A percentile compares a stretch with the other conserved stretches of the same genome.
Evolutionary conservation across 2,888 invertebrate species (phyloP).

Genomic region (Junonia oenone): DNA sequence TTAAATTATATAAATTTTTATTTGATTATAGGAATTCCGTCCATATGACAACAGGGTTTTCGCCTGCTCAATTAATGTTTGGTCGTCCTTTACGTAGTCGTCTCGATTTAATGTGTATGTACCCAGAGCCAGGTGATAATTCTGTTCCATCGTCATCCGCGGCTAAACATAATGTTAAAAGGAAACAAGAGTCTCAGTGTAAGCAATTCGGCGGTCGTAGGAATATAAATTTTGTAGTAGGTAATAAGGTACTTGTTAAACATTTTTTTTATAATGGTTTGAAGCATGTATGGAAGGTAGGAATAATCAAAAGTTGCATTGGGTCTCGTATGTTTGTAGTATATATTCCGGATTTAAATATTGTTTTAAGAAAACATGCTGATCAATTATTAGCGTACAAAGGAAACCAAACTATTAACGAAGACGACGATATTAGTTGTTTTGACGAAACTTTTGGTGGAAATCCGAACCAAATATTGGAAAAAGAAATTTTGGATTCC

Average conservation of each 20-base stretch:
- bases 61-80: constrained; percentile 22
- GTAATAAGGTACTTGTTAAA: constrained; percentile 16
- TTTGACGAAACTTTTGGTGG: too few relatives aligned
- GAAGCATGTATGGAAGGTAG: neutral
- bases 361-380: too few relatives aligned
- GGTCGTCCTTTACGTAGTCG: constrained; percentile 20
- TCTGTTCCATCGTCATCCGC: neutral
- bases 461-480: too few relatives aligned
- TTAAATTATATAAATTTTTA: constrained; percentile 19
- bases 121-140: neutral
- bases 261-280: constrained; percentile 3
- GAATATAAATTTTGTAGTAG: constrained; percentile 5
- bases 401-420: too few relatives aligned
- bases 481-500: too few relatives aligned
- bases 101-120: constrained; percentile 15
- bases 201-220: constrained; percentile 13
- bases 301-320: neutral
- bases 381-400: too few relatives aligned
- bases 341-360: neutral
- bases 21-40: constrained; percentile 23
- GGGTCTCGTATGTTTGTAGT: neutral
- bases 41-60: constrained; percentile 19
- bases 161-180: constrained; percentile 11
- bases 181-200: constrained; percentile 16
- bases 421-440: too few relatives aligned